Conservation (phyloP, 2,888 invertebrate genomes). For the Diplazon laetatorius region DNA sequence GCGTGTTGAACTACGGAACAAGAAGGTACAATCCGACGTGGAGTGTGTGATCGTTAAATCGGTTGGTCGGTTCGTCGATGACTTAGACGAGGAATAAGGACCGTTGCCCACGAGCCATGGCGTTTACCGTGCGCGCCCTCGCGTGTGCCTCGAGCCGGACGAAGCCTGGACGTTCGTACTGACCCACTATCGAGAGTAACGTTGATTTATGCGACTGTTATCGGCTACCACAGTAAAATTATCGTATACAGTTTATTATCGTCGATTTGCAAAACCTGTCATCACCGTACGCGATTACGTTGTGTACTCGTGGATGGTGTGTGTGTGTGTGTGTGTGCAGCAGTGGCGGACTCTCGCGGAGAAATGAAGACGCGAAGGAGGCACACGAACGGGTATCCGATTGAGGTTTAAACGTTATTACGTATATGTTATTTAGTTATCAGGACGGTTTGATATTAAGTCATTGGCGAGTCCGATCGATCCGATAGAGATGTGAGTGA, state of each 20-base stretch:
- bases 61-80: no score
- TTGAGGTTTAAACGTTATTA: conserved; percentile 15
- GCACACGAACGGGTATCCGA: background rate
- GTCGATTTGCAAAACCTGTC: conserved; percentile 64
- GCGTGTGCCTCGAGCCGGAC: conserved; percentile 15
- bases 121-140: conserved; percentile 21
- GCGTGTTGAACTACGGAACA: no score
- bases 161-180: conserved; percentile 40
- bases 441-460: conserved; percentile 17
- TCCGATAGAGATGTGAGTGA: conserved; percentile 4
- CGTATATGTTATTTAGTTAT: no score
- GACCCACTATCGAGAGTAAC: conserved; percentile 66
- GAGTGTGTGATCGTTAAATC: no score
- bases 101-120: conserved; percentile 9
- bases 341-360: conserved; percentile 31
- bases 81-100: no score
- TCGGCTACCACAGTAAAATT: conserved; percentile 64
- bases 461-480: conserved; percentile 19
- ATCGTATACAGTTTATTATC: conserved; percentile 58
- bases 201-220: conserved; percentile 67
- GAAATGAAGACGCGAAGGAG: no score
- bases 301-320: conserved; percentile 10
- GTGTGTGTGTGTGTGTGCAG: conserved; percentile 35
- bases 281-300: conserved; percentile 58
- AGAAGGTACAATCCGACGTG: no score